Evolutionary conservation across 2,888 invertebrate genomes (phyloP), one percentile per base, ranked within the genome.

Genomic region (Aelia acuminata): DNA sequence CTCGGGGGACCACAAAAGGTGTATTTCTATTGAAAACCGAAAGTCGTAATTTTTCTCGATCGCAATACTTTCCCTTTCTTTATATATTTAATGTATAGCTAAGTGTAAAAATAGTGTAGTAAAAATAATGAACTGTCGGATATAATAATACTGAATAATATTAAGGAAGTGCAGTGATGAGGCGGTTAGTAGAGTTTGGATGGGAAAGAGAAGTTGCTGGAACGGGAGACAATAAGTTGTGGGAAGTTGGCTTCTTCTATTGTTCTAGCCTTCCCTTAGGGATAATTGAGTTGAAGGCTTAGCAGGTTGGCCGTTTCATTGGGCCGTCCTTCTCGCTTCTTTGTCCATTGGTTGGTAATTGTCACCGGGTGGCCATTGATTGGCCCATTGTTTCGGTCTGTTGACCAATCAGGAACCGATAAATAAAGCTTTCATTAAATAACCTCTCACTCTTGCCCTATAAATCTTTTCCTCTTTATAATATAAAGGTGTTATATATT

Each of bases 301-400:
- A 70, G 63, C 63, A 35, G 63, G 35, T 57, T n/a, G 57, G 26
- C 26, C 57, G 57, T 26, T 57, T 57, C 57, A 57, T 70, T 70
- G 63, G 31, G 18, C 63, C 7, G 8, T 31, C 18, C 20, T 35
- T 57, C 13, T 57, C 15, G 4, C 57, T 70, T 70, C 63, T 70
- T 70, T 70, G 63, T 70, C n/a, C 63, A 70, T 70, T 70, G 63
- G 63, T 70, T 35, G 20, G 63, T 70, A 31, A 70, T 70, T 70
- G 63, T 70, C 35, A n/a, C 31, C 5, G 5, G 31, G 18, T 1
- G 4, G 18, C 35, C 35, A 35, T 70, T 18, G 63, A 70, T 70
- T 70, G 63, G 35, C 20, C 63, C 8, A 70, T 70, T 70, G 63
- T 70, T 26, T 18, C 0, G 2, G 18, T 31, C 35, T 7, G 63